Evolutionary conservation across 2,888 invertebrate species (phyloP), one percentile per base, ranked within the genome.

Genomic region (Steinernema carpocapsae): DNA sequence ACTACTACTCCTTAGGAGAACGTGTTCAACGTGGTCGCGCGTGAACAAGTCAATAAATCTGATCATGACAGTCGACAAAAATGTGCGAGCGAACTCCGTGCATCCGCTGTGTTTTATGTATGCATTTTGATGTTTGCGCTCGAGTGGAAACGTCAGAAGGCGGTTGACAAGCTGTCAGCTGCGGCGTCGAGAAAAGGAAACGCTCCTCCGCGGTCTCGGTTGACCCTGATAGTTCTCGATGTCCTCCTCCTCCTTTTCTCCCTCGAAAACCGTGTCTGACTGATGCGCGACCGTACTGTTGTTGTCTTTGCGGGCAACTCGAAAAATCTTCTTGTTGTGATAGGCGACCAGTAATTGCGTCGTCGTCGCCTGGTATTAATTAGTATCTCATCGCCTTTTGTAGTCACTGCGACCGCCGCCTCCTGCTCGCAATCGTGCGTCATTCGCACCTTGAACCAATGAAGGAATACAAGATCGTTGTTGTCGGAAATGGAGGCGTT

Each of bases 381-480:
- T 22, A 52, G 64, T 64, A 64, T 32, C 19, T 48, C 64, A 64
- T 56, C 56, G 4, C 29, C 64, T 64, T 64, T 64, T 64, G 64
- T 32, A 37, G 64, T 56, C 64, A 32, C 37, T 37, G 37, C 37
- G 37, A 37, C 48, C 48, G 48, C 48, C 17, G 17, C 48, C 37
- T 37, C 10, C 37, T 37, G 3, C 37, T 37, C 37, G 4, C 37
- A 3, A 3, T 37, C 37, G 37, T 10, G 37, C 37, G 37, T 37
- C 37, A 10, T 37, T 37, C 37, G 37, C 37, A 37, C 37, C 37
- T 37, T 4, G 10, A 24, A 1, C 19, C 0, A 0, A 99, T 99
- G 97, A 93, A 97, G 90, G 97, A 99, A 92, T 99, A 97, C 91
- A 99, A 97, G 92, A 94, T 97, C 90, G 97, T 97, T 85, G 97